These are phyloP conservation scores for Phocides pigmalion DNA, from an alignment of 1,140 invertebrate species.

Conservation along the genomic window DNA sequence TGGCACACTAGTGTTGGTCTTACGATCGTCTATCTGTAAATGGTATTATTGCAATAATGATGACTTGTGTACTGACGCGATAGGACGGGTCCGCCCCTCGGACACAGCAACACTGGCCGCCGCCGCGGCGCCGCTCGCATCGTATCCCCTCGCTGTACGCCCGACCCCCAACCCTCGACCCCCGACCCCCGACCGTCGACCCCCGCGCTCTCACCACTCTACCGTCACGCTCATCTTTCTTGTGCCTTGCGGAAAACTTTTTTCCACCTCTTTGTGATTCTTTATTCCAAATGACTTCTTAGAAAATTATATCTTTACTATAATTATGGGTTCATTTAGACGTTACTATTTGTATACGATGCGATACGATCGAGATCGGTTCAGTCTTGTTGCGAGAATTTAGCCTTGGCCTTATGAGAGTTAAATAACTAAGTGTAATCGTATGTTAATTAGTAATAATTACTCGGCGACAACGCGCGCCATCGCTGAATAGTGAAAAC, in stretches of 20 bases:
- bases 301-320: slow-evolving; percentile 25
- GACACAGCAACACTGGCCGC: slow-evolving; percentile 54
- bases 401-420: slow-evolving; percentile 83
- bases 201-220: slow-evolving; percentile 27
- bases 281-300: slow-evolving; percentile 41
- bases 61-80: slow-evolving; percentile 52
- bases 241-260: slow-evolving; percentile 74
- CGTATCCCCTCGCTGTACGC: slow-evolving; percentile 40
- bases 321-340: slow-evolving; percentile 28
- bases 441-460: slow-evolving; percentile 72
- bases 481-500: slow-evolving; percentile 76
- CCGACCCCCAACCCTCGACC: slow-evolving; percentile 18
- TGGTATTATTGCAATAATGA: slow-evolving; percentile 73
- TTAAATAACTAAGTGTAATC: slow-evolving; percentile 80
- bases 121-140: slow-evolving; percentile 41
- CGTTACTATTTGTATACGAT: slow-evolving; percentile 52
- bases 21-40: slow-evolving; percentile 70
- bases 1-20: slow-evolving; percentile 82
- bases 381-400: slow-evolving; percentile 82
- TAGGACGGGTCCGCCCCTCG: slow-evolving; percentile 51
- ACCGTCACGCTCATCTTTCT: slow-evolving; percentile 60
- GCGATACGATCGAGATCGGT: slow-evolving; percentile 65
- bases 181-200: slow-evolving; percentile 19
- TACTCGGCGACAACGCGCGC: slow-evolving; percentile 65
- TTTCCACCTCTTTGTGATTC: slow-evolving; percentile 41